These are phyloP conservation scores for Notechis scutatus DNA, from an alignment of 2,113 vertebrate species.

Conservation along the genomic window DNA sequence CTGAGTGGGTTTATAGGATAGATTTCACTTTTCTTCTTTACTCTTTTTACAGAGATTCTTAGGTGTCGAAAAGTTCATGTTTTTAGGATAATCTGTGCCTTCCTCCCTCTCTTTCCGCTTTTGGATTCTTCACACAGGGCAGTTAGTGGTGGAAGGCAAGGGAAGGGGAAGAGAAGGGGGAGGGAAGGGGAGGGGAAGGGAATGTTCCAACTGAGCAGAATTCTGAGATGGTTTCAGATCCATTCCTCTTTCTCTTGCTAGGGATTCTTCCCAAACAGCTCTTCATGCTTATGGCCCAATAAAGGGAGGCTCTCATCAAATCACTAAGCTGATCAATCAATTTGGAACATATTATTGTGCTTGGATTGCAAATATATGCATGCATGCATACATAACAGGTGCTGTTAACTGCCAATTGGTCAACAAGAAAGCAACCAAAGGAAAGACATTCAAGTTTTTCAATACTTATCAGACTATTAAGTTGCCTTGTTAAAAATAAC, in stretches of 20 bases:
- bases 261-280: not conserved
- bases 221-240: not conserved
- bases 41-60: not conserved
- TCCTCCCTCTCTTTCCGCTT: not conserved
- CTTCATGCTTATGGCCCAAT: not conserved
- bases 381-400: not conserved
- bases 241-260: not conserved
- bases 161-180: not conserved
- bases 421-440: not conserved
- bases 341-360: not conserved
- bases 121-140: not conserved
- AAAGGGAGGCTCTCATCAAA: not conserved
- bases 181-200: not conserved
- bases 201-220: not conserved
- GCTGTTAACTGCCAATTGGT: slow-evolving; percentile 13
- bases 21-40: not conserved
- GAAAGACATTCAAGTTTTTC: not conserved
- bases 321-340: not conserved
- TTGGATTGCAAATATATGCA: not conserved
- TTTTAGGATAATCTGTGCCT: not conserved
- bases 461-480: not conserved
- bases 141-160: not conserved
- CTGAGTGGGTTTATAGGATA: not conserved
- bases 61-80: not conserved
- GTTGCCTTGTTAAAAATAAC: not conserved